Evolutionary conservation across 2,888 invertebrate species (phyloP).

Genomic region (Carabus problematicus): DNA sequence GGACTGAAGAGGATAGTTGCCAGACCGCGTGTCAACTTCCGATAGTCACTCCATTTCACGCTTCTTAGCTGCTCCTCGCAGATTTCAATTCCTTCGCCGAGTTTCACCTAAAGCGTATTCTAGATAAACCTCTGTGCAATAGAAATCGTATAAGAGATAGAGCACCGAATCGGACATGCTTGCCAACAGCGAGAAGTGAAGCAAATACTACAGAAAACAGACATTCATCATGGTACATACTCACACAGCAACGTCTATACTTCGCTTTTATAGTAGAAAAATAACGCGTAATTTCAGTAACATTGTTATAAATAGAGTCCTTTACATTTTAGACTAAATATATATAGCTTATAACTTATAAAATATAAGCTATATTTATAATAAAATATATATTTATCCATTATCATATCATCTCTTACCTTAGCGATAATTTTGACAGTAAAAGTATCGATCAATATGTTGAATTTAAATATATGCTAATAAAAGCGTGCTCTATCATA

Average conservation of each 20-base stretch:
- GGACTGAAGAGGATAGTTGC: constrained; percentile 79
- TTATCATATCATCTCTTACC: background rate
- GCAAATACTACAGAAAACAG: background rate
- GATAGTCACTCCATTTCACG: constrained; percentile 78
- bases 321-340: background rate
- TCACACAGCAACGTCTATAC: constrained; percentile 43
- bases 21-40: constrained; percentile 75
- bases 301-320: background rate
- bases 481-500: constrained; percentile 58
- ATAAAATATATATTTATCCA: too few relatives aligned
- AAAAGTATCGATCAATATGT: background rate
- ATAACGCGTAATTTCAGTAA: constrained; percentile 57
- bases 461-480: background rate
- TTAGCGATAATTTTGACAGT: too few relatives aligned
- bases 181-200: background rate
- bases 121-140: too few relatives aligned
- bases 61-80: constrained; percentile 74
- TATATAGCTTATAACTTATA: too few relatives aligned
- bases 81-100: constrained; percentile 76
- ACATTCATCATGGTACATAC: constrained; percentile 22
- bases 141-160: constrained; percentile 14
- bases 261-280: constrained; percentile 53
- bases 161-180: background rate
- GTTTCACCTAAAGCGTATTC: constrained; percentile 66
- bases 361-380: too few relatives aligned